phyloP scores from a whole-genome alignment of 1,140 invertebrate species.

The Olivierus martensii region DNA sequence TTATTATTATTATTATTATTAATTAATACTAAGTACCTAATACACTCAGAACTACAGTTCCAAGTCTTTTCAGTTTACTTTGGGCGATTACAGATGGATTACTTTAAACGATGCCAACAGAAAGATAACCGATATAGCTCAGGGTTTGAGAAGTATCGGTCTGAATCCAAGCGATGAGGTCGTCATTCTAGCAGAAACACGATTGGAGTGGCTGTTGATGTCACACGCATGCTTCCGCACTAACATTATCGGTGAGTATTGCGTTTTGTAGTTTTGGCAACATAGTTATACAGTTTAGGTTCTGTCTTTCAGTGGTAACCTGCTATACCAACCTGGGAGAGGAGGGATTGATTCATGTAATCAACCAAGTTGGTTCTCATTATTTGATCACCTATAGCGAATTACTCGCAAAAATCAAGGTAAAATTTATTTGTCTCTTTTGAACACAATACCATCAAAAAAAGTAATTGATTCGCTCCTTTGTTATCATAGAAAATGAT shows the following conservation, averaged over 20 bases:
- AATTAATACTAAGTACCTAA: no score
- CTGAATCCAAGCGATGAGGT: slow-evolving; percentile 53
- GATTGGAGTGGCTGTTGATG: slow-evolving; percentile 92
- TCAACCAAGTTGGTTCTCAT: slow-evolving; percentile 88
- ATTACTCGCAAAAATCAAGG: slow-evolving; percentile 72
- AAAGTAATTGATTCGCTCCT: no score
- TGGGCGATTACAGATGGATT: slow-evolving; percentile 88
- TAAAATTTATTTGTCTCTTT: no score
- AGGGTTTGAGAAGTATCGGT: slow-evolving; percentile 49
- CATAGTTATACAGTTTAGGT: no score
- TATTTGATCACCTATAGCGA: slow-evolving; percentile 48
- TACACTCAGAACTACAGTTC: no score
- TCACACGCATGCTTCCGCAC: slow-evolving; percentile 43
- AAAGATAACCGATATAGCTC: slow-evolving; percentile 57
- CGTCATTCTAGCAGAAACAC: slow-evolving; percentile 91
- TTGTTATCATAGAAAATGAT: no score
- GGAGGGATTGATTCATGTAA: slow-evolving; percentile 85
- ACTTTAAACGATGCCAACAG: slow-evolving; percentile 63
- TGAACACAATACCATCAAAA: no score
- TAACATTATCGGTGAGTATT: slow-evolving; percentile 10
- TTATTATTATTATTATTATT: no score
- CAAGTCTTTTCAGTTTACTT: slow-evolving; percentile 69
- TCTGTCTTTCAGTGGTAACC: slow-evolving; percentile 90
- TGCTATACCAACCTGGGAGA: slow-evolving; percentile 94
- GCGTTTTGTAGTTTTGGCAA: no score